Evolutionary conservation across 2,797 vertebrate species (phyloP), one percentile per base, ranked within the genome.

Genomic region (Arnoldichthys spilopterus): DNA sequence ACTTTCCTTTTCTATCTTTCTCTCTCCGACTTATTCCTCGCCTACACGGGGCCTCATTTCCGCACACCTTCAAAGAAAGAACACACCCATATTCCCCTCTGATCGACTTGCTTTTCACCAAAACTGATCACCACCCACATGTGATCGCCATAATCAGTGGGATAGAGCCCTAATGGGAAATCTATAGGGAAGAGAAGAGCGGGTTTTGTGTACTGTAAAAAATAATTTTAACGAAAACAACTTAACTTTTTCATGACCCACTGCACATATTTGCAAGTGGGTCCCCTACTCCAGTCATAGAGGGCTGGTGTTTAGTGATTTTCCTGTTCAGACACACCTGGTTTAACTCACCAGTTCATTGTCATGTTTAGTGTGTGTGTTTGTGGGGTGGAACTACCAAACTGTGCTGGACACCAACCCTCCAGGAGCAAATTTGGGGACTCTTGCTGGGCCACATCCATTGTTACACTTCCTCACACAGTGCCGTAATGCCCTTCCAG

Each of bases 401-500:
- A n/a, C n/a, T n/a, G n/a, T n/a, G n/a, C n/a, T n/a, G n/a, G n/a
- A n/a, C n/a, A n/a, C n/a, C n/a, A n/a, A n/a, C n/a, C n/a, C n/a
- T n/a, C n/a, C n/a, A n/a, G n/a, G n/a, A n/a, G n/a, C n/a, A n/a
- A n/a, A n/a, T n/a, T n/a, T n/a, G n/a, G n/a, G n/a, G n/a, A n/a
- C n/a, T n/a, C n/a, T n/a, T n/a, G n/a, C n/a, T n/a, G 24, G n/a
- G 45, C n/a, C 43, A 37, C 54, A 54, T 74, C 59, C 73, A 64
- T 58, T 53, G 61, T 37, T 37, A 53, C 18, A 40, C 28, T 47
- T 37, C 34, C 34, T 37, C 34, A 13, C 61, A 30, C 56, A 74
- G 30, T 53, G 49, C 47, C 30, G 71, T 20, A 83, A 58, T 61
- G 51, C n/a, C 67, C 53, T 70, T 82, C 58, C 78, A 77, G 59